These are phyloP conservation scores for Acronicta alni DNA, from an alignment of 2,888 invertebrate genomes.

Conservation along the genomic window DNA sequence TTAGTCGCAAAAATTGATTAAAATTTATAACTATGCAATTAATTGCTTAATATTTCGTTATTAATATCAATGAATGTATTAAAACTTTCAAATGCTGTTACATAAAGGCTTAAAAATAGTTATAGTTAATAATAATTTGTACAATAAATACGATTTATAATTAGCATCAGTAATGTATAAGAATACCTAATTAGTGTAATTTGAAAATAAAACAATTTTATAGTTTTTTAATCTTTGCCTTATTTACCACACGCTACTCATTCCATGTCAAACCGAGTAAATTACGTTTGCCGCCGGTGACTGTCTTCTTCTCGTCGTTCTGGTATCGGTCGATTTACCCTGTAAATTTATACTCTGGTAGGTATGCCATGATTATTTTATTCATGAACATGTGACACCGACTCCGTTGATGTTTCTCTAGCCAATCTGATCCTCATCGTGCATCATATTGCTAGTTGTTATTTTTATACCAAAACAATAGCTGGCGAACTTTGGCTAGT, in stretches of 20 bases:
- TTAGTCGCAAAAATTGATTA: no score
- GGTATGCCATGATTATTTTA: no score
- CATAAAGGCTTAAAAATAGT: constrained; percentile 27
- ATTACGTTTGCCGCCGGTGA: no score
- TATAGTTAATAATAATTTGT: constrained; percentile 23
- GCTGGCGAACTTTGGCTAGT: constrained; percentile 7
- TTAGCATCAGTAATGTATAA: constrained; percentile 28
- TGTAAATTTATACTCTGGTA: no score
- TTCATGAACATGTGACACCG: not conserved
- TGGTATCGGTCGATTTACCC: no score
- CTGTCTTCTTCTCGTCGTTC: no score
- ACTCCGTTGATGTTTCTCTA: not conserved
- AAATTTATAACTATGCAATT: no score
- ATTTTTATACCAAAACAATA: constrained; percentile 2
- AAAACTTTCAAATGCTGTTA: not conserved
- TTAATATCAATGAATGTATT: not conserved
- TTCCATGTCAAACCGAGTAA: no score
- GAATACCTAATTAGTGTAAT: constrained; percentile 27
- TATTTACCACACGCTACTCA: constrained; percentile 16
- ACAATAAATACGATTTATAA: constrained; percentile 44
- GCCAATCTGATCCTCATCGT: not conserved
- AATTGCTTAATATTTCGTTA: no score
- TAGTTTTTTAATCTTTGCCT: constrained; percentile 51
- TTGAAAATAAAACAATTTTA: constrained; percentile 52
- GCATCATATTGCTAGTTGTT: not conserved